Base-by-base conservation (phyloP, 2,888 invertebrate species). In the Ypsolopha sequella region DNA sequence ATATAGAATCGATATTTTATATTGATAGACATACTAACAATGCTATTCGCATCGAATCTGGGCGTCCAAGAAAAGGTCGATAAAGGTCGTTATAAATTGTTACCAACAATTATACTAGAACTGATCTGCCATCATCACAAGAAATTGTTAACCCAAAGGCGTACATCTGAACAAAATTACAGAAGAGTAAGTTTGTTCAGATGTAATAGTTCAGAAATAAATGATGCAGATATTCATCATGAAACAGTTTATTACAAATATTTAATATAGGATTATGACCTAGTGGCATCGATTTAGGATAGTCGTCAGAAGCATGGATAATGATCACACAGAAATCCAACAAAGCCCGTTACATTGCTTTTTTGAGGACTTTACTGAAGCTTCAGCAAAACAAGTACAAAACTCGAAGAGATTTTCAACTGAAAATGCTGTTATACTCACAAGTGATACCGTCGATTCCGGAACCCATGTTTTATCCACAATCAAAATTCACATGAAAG, bases 391-490 rank as follows among this genome's bases (percentile, higher is more conserved):
- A 24, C 24, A 24, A 24, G 24, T 24, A 24, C 24, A 24, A 24
- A 24, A 24, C 24, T 24, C 39, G 6, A 39, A 6, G 2, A 39
- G 39, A 9, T 39, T 39, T 39, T 11, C 10, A 39, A 53, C 53
- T 53, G 46, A 57, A 58, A 54, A 55, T 51, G 52, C 52, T 55
- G 36, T 47, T 34, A 50, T 51, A 79, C 81, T 81, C 64, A 81
- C 81, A 58, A 55, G 73, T 72, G 61, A 78, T 65, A 52, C 63
- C 67, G 59, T 74, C 71, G 59, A 61, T 70, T 62, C 62, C 70
- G 55, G 74, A 65, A 59, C 68, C 75, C 82, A 82, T 81, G 66
- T 60, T 69, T 50, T 41, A 36, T 10, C 6, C 60, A 52, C 53
- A 54, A 53, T 55, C 41, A 61, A 65, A 64, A 63, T 59, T 55